A percentile compares a stretch with the other conserved stretches of the same genome.
Conservation (phyloP, 1,140 invertebrate species). For the Diachasma alloeum region DNA sequence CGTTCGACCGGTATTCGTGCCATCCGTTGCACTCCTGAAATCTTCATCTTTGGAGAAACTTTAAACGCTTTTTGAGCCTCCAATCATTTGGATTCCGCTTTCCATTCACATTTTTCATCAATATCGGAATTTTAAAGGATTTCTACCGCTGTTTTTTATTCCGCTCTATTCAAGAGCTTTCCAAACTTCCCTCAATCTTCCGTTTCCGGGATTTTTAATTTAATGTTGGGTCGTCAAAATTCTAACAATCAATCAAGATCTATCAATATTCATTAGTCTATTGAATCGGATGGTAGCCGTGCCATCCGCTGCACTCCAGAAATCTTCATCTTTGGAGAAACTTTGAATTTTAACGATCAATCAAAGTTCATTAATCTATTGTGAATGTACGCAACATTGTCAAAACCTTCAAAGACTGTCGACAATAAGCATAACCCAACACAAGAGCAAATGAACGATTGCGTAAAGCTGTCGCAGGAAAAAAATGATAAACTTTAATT, state of each 20-base stretch:
- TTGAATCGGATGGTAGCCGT: no score
- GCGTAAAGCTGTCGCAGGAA: background rate
- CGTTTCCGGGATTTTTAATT: background rate
- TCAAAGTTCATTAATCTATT: no score
- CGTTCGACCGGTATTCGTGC: background rate
- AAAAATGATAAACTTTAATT: no score
- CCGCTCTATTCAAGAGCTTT: conserved; percentile 9
- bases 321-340: conserved; percentile 15
- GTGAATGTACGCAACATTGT: background rate
- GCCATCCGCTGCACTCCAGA: background rate
- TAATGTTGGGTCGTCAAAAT: background rate
- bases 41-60: conserved; percentile 16
- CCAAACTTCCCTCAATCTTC: background rate
- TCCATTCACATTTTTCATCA: background rate
- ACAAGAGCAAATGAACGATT: background rate
- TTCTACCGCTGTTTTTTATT: background rate
- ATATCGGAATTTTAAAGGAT: conserved; percentile 2
- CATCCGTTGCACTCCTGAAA: background rate
- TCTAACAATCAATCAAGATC: background rate
- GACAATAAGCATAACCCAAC: background rate
- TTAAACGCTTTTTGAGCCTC: conserved; percentile 10
- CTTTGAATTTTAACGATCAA: background rate
- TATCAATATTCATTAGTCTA: no score
- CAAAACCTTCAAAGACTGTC: background rate
- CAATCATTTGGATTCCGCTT: background rate